phyloP scores from a whole-genome alignment of 2,113 vertebrate genomes.

The Illadopsis cleaveri region DNA sequence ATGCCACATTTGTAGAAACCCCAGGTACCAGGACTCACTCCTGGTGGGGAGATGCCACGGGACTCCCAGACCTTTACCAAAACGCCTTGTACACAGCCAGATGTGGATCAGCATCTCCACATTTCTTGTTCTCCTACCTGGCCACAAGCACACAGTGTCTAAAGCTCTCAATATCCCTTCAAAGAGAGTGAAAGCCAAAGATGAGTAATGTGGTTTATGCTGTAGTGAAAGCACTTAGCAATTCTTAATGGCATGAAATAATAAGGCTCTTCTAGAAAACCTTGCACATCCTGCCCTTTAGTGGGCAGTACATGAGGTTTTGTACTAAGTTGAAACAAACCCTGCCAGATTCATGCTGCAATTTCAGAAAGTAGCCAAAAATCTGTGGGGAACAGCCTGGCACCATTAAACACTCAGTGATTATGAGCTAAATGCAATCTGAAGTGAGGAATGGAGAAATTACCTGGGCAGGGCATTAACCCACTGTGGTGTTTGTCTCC shows the following conservation, averaged over 20 bases:
- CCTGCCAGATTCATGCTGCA: background rate
- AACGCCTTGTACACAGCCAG: background rate
- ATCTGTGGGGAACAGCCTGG: background rate
- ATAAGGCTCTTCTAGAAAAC: background rate
- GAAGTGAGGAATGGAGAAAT: background rate
- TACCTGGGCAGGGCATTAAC: background rate
- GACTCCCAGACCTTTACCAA: background rate
- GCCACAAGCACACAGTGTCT: background rate
- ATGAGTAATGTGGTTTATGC: background rate
- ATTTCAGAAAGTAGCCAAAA: conserved; percentile 3
- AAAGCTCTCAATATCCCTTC: background rate
- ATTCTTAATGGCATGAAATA: background rate
- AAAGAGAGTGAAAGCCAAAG: background rate
- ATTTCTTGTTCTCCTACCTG: background rate
- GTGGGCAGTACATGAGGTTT: background rate
- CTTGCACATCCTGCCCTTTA: background rate
- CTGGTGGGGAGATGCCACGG: background rate
- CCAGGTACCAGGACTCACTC: background rate
- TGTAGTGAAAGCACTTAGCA: background rate
- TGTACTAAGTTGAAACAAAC: background rate
- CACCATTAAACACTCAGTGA: background rate
- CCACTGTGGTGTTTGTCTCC: background rate
- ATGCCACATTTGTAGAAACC: background rate
- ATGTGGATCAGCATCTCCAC: accelerated
- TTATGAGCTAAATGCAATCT: background rate